Percentiles rank a stretch among this genome's conserved stretches.
phyloP scores from a whole-genome alignment of 2,888 invertebrate species.

The Pterostichus madidus region DNA sequence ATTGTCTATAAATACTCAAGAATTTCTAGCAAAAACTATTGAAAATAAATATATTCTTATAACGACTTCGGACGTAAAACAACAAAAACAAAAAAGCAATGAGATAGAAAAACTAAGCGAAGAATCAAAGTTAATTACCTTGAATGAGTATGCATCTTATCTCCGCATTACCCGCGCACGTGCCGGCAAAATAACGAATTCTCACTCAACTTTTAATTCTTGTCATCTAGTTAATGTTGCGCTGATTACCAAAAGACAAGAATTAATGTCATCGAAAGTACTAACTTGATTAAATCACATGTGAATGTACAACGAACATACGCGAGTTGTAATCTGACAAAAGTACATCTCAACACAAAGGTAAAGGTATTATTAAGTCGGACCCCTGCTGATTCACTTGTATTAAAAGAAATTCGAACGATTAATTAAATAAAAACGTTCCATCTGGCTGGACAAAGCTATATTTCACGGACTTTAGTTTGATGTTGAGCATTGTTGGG shows the following conservation, averaged over 20 bases:
- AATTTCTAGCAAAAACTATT: too few relatives aligned
- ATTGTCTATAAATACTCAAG: too few relatives aligned
- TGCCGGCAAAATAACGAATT: background rate
- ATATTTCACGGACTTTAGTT: background rate
- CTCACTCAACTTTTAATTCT: background rate
- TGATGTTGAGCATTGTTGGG: constrained; percentile 2
- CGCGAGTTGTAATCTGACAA: constrained; percentile 20
- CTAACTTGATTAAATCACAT: constrained; percentile 36
- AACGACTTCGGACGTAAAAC: too few relatives aligned
- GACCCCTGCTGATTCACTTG: background rate
- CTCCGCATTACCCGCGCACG: background rate
- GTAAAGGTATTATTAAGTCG: constrained; percentile 24
- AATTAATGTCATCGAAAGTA: constrained; percentile 12
- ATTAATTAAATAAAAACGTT: constrained; percentile 53
- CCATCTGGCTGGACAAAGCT: constrained; percentile 12
- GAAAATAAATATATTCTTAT: too few relatives aligned
- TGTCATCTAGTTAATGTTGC: constrained; percentile 19
- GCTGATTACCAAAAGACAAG: constrained; percentile 27
- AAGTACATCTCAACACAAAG: constrained; percentile 39
- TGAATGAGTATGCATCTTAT: constrained; percentile 46
- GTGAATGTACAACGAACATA: background rate
- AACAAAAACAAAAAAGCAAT: background rate
- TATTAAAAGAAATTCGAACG: constrained; percentile 44
- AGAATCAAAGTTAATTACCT: constrained; percentile 48
- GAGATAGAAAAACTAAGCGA: constrained; percentile 27